These are phyloP conservation scores for Crocidura indochinensis DNA, from an alignment of 2,797 vertebrate species.

Conservation along the genomic window DNA sequence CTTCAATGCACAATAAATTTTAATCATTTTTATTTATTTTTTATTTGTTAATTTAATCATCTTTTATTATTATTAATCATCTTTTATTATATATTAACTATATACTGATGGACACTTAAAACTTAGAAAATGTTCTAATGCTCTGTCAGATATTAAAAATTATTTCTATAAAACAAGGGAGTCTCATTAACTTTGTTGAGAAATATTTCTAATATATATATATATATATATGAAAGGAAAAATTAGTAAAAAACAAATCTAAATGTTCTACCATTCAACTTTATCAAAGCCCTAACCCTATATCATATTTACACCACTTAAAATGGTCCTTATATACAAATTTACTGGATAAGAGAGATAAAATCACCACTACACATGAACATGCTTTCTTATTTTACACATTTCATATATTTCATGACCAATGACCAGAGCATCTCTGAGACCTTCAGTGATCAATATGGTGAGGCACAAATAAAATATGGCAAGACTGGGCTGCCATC, in stretches of 20 bases:
- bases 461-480: slow-evolving; percentile 44
- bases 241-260: slow-evolving; percentile 16
- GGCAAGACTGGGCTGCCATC: slow-evolving; percentile 20
- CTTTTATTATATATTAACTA: too few species aligned
- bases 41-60: too few species aligned
- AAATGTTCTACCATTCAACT: neutral
- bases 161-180: too few species aligned
- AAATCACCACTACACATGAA: slow-evolving; percentile 36
- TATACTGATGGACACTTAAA: too few species aligned
- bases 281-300: neutral
- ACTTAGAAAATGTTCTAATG: too few species aligned
- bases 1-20: neutral
- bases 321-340: slow-evolving; percentile 9
- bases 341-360: slow-evolving; percentile 18
- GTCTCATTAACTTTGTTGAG: neutral
- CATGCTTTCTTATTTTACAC: slow-evolving; percentile 18
- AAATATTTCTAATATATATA: slow-evolving; percentile 34
- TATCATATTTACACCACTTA: neutral
- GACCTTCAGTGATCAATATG: slow-evolving; percentile 3
- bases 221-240: neutral
- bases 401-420: slow-evolving; percentile 58
- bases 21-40: too few species aligned
- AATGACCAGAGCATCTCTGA: slow-evolving; percentile 24
- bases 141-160: too few species aligned
- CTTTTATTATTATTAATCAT: too few species aligned